These are phyloP conservation scores for Ellobium chinense DNA, from an alignment of 2,888 invertebrate species.

Conservation along the genomic window DNA sequence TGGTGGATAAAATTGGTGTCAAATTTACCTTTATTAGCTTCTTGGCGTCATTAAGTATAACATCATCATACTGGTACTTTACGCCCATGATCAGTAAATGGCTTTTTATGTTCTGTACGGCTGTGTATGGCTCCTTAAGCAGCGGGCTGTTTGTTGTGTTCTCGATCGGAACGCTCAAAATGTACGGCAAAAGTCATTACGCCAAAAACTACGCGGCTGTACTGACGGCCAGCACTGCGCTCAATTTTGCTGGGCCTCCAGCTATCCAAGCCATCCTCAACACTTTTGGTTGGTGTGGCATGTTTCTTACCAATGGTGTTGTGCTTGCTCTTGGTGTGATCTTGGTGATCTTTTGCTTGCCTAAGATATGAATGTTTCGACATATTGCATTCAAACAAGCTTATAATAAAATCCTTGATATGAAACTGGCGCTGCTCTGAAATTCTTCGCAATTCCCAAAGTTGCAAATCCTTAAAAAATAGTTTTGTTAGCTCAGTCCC, in stretches of 20 bases:
- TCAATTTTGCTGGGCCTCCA: neutral
- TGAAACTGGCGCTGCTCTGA: too few species aligned
- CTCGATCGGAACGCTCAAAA: neutral
- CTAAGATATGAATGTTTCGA: too few species aligned
- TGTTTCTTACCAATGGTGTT: neutral
- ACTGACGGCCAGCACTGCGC: neutral
- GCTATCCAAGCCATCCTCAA: neutral
- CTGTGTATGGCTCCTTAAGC: neutral
- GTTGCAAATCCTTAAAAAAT: too few species aligned
- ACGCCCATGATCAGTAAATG: neutral
- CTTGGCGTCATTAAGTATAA: neutral
- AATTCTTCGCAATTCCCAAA: too few species aligned
- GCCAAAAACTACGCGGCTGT: neutral
- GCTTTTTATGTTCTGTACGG: neutral
- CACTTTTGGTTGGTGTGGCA: neutral
- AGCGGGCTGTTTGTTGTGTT: neutral
- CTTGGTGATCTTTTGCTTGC: too few species aligned
- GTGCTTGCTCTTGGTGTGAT: too few species aligned
- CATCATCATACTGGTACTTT: neutral
- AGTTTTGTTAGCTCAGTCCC: too few species aligned
- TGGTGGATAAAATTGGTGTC: neutral
- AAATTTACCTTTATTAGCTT: neutral
- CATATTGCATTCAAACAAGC: too few species aligned
- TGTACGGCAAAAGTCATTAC: neutral
- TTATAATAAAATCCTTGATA: too few species aligned